Evolutionary conservation across 2,888 invertebrate species (phyloP), one percentile per base, ranked within the genome.

Genomic region (Ochropacha duplaris): DNA sequence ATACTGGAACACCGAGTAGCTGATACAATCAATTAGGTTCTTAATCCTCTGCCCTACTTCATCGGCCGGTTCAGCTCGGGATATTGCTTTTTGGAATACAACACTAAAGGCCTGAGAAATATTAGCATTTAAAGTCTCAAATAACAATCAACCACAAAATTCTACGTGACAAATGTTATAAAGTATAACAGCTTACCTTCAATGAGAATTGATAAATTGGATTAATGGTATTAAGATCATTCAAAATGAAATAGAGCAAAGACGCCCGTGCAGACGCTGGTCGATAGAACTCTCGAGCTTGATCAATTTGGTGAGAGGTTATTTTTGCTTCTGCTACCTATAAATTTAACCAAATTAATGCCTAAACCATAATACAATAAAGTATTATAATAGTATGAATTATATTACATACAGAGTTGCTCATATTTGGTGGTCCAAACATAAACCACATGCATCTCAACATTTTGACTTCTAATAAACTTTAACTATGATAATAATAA

Each of bases 151-250:
- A n/a, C n/a, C n/a, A n/a, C n/a, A n/a, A n/a, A n/a, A n/a, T n/a
- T n/a, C n/a, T n/a, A n/a, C 6, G 6, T n/a, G 4, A 24, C 14
- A 2, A 5, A 6, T 11, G 12, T 31, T 50, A n/a, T n/a, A 50
- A 26, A 24, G 4, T 22, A 22, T 3, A 50, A n/a, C 2, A 28
- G n/a, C 51, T 54, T 84, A 96, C 98, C 95, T 99, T 99, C 61
- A 99, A 92, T 14, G 99, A 99, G 89, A 99, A 99, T 84, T 99
- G 98, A 86, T 99, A 99, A 74, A 99, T 98, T 0, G 98, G 98
- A 90, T 99, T 98, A 63, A 99, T 98, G 34, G 98, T 98, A 87
- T 98, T 97, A 60, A 99, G 93, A 71, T 99, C 99, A 79, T 99
- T 99, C 49, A 99, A 91, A 69, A 99, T 98, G 78, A 99, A 99